Evolutionary conservation across 2,888 invertebrate species (phyloP), one percentile per base, ranked within the genome.

Genomic region (Neocrepidodera transversa): DNA sequence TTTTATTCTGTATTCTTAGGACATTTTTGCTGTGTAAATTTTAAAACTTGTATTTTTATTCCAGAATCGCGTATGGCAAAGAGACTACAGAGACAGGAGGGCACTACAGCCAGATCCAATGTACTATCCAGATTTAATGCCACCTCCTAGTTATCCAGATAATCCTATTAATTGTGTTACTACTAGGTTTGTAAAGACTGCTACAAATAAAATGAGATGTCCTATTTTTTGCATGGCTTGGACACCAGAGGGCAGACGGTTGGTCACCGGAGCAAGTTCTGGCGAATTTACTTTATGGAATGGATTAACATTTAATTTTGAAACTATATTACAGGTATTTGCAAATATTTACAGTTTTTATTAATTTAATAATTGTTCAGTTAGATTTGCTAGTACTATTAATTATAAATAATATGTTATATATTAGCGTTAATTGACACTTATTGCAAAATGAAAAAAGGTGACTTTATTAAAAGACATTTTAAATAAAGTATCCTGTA

Each of bases 241-340:
- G 99, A 99, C 99, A 4, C 99, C 99, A 0, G 99, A 99, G 82
- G 99, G 99, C 10, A 87, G 99, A 66, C 87, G 99, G 68, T 83
- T 99, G 62, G 94, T 99, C 4, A 99, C 99, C 1, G 99, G 99
- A 7, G 98, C 99, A 16, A 98, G 98, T 20, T 97, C 97, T 55
- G 99, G 99, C 40, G 99, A 99, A 82, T 99, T 99, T 76, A 99
- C 99, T 0, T 83, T 99, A 2, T 99, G 99, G 99, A 99, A 99
- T 84, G 99, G 99, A 23, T 86, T 99, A 20, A 99, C 98, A n/a
- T 99, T 99, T 81, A 99, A 99, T 83, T 99, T 99, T 83, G 99
- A 99, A 84, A 99, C 99, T n/a, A 99, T 99, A 79, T 84, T 99
- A 47, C 99, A 99, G 87, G 94, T 93, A 23, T 6, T 23, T 23